Conservation (phyloP, 2,113 vertebrate genomes). For the Nothocercus nigrocapillus region DNA sequence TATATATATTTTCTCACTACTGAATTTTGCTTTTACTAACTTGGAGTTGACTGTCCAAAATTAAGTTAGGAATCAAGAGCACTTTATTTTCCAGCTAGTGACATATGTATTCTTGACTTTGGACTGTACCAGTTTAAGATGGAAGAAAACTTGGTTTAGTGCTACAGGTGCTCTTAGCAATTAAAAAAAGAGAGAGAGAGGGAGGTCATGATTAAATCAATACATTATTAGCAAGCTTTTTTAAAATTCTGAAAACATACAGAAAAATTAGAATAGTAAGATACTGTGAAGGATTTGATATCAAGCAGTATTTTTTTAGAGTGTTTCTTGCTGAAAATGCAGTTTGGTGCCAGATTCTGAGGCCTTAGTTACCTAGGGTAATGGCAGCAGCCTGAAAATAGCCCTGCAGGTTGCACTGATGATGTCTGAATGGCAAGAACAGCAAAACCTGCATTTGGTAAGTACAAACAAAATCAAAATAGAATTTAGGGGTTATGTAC, state of each 20-base stretch:
- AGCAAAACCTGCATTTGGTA: neutral
- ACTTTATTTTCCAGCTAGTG: conserved; percentile 67
- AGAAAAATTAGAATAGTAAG: neutral
- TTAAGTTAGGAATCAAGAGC: conserved; percentile 68
- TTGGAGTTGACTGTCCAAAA: conserved; percentile 61
- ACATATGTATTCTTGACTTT: conserved; percentile 43
- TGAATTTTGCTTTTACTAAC: conserved; percentile 67
- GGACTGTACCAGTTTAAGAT: neutral
- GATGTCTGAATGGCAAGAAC: neutral
- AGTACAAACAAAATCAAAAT: neutral
- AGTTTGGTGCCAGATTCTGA: neutral
- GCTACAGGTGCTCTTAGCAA: neutral
- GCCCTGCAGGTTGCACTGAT: neutral
- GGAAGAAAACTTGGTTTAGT: conserved; percentile 38
- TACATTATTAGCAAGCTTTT: neutral
- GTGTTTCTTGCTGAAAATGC: neutral
- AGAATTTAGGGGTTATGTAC: neutral
- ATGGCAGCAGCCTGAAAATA: neutral
- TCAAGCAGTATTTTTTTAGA: neutral
- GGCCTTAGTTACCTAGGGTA: neutral
- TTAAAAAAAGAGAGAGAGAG: neutral
- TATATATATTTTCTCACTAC: conserved; percentile 72
- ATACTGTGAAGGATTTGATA: neutral
- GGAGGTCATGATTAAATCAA: neutral
- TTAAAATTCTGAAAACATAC: neutral